Evolutionary conservation across 2,888 invertebrate genomes (phyloP), one percentile per base, ranked within the genome.

Genomic region (Pyrrhosoma nymphula): DNA sequence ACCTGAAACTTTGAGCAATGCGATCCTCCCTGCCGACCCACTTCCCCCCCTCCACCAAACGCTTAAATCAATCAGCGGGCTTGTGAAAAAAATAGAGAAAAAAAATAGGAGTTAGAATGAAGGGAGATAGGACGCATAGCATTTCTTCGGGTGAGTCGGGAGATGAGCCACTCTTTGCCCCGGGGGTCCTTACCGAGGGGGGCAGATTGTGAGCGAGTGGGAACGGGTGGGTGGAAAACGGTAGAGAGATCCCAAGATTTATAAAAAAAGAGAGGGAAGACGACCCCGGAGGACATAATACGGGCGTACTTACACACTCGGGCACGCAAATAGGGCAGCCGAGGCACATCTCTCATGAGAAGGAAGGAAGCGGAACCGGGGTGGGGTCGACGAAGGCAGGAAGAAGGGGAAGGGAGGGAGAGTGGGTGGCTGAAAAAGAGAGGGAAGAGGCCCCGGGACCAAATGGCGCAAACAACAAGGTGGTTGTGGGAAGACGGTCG

Each of bases 391-490:
- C 1, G 60, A 20, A 20, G 82, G 30, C 23, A 26, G 69, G 26
- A 69, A 12, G 69, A 10, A 1, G n/a, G 69, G 12, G 16, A 10
- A 69, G 69, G 30, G 20, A 60, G 60, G 60, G 60, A 20, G 75
- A 1, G 75, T 3, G n/a, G 2, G 35, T 20, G 1, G 30, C 30
- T 1, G 26, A n/a, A 14, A 69, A 10, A 26, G 26, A 23, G 82
- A 14, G 16, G 18, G 90, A 30, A 10, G 26, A 69, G 35, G 69
- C 26, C 75, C 47, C 14, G 35, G 47, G 69, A 63, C 30, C 69
- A 63, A 47, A 93, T 69, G 39, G 75, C 55, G 93, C 93, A 93
- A 93, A 93, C 69, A 93, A 93, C 69, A 55, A 91, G 35, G 63
- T 23, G 56, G 91, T 63, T 8, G 69, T 3, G 69, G 35, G 60